Evolutionary conservation across 2,888 invertebrate species (phyloP).

Genomic region (Lycocerus yunnanus): DNA sequence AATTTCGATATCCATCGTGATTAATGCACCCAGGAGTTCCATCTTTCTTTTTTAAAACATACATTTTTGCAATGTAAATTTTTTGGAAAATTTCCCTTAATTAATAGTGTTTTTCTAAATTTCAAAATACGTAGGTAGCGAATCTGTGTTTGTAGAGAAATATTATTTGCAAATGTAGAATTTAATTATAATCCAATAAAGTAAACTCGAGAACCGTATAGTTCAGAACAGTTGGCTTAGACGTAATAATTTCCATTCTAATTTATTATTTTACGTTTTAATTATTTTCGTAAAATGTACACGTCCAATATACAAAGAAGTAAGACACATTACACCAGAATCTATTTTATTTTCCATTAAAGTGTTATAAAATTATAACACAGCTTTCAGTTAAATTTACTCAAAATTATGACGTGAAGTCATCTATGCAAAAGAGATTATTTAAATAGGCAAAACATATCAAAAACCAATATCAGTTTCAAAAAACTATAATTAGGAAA

Average conservation of each 20-base stretch:
- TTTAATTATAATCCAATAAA: conserved; percentile 2
- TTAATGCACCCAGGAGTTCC: no score
- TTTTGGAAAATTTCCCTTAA: not conserved
- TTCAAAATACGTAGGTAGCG: not conserved
- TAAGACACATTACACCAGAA: not conserved
- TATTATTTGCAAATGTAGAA: not conserved
- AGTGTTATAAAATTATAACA: not conserved
- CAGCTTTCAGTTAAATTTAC: no score
- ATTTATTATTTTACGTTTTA: not conserved
- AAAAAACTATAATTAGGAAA: no score
- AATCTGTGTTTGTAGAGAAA: not conserved
- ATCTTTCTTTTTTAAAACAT: no score
- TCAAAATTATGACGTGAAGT: no score
- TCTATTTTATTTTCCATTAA: not conserved
- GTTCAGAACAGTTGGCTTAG: not conserved
- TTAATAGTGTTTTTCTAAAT: not conserved
- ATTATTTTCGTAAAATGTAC: not conserved
- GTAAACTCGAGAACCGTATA: not conserved
- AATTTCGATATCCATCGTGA: no score
- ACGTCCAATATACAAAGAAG: not conserved
- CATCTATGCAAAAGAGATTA: no score
- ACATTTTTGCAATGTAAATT: not conserved
- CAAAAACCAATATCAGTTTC: no score
- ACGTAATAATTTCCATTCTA: not conserved
- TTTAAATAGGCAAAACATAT: no score